Evolutionary conservation across 2,113 vertebrate species (phyloP).

Genomic region (Scortum barcoo): DNA sequence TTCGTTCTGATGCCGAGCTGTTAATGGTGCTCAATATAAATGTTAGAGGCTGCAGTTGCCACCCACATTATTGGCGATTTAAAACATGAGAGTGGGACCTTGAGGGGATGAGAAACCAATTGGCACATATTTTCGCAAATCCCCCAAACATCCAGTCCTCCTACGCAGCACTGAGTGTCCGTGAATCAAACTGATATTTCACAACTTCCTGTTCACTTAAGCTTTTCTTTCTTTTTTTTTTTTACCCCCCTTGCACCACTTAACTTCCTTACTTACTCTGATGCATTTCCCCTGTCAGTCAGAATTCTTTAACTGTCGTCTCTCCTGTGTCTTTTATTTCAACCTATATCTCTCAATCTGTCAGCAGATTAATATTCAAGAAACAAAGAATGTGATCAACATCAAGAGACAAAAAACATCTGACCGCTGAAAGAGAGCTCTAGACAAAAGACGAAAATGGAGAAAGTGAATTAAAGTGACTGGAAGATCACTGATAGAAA

Average conservation of each 20-base stretch:
- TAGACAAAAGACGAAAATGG: constrained; percentile 6
- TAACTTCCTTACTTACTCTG: not conserved
- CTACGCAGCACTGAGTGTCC: constrained; percentile 7
- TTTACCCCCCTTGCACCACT: too few species aligned
- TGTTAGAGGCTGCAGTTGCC: constrained; percentile 17
- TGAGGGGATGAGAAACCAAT: constrained; percentile 30
- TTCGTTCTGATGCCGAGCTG: not conserved
- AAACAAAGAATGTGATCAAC: constrained; percentile 20
- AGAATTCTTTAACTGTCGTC: not conserved
- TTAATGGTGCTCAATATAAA: constrained; percentile 12
- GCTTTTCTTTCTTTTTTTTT: too few species aligned
- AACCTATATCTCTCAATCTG: constrained; percentile 19
- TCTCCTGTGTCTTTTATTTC: constrained; percentile 7
- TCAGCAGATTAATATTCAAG: constrained; percentile 35
- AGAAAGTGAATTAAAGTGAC: constrained; percentile 21
- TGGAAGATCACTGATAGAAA: constrained; percentile 23
- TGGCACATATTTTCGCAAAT: constrained; percentile 35
- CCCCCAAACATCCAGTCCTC: constrained; percentile 24
- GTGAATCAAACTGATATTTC: constrained; percentile 16
- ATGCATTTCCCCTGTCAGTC: not conserved
- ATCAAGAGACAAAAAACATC: constrained; percentile 1
- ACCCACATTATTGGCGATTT: constrained; percentile 39
- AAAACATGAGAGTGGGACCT: constrained; percentile 20
- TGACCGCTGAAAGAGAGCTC: constrained; percentile 13
- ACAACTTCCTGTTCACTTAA: constrained; percentile 4